A percentile compares a stretch with the other conserved stretches of the same genome.
These are phyloP conservation scores for Coelopa pilipes DNA, from an alignment of 2,888 invertebrate species.

Conservation along the genomic window DNA sequence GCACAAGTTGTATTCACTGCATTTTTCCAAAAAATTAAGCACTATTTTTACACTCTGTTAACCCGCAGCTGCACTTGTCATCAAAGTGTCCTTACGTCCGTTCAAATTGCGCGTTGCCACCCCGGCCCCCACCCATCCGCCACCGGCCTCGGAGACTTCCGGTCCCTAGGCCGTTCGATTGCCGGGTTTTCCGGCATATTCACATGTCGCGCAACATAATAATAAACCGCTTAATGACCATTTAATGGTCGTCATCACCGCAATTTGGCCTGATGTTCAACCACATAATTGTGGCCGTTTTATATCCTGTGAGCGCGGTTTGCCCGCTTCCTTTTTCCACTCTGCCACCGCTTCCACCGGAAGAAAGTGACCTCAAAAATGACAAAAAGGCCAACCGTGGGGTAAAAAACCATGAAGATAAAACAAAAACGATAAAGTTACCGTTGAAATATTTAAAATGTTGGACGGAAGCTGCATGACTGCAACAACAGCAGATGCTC, in stretches of 20 bases:
- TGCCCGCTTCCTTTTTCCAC: conserved; percentile 15
- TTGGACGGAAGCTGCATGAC: conserved; percentile 44
- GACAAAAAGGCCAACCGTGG: too few relatives aligned
- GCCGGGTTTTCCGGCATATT: background rate
- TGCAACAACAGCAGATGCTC: background rate
- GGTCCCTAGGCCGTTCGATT: too few relatives aligned
- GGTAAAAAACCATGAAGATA: background rate
- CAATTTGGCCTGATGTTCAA: conserved; percentile 59
- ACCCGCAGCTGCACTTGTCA: background rate
- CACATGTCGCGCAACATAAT: conserved; percentile 38
- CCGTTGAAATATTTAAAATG: conserved; percentile 48
- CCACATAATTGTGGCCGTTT: conserved; percentile 62
- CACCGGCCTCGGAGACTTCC: too few relatives aligned
- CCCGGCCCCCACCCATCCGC: background rate
- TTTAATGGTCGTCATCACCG: conserved; percentile 58
- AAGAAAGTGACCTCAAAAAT: background rate
- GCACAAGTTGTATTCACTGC: background rate
- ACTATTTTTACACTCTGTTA: conserved; percentile 2
- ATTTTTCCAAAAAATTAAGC: background rate
- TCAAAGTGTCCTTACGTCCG: conserved; percentile 17
- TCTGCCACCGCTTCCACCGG: background rate
- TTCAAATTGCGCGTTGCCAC: background rate
- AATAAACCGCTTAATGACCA: conserved; percentile 57
- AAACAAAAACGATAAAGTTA: background rate
- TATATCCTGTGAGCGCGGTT: conserved; percentile 45